These are phyloP conservation scores for Strigops habroptila DNA, from an alignment of 2,113 vertebrate genomes.

Conservation along the genomic window DNA sequence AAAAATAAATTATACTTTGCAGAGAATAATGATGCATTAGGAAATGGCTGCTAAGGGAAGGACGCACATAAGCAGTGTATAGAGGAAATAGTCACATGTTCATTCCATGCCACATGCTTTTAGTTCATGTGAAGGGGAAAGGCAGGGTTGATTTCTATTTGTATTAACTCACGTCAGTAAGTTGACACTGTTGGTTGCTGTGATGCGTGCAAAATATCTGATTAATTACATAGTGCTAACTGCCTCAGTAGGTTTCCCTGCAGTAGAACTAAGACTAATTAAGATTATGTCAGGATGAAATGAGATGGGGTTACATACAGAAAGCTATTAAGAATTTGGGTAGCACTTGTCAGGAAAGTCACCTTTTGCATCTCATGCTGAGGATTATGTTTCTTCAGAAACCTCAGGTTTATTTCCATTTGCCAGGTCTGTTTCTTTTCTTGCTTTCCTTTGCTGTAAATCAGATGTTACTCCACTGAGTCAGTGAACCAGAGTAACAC, in stretches of 20 bases:
- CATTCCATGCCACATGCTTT: neutral
- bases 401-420: neutral
- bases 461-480: neutral
- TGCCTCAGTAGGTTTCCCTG: slow-evolving; percentile 67
- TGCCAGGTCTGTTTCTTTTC: neutral
- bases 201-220: slow-evolving; percentile 64
- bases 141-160: slow-evolving; percentile 34
- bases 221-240: slow-evolving; percentile 76
- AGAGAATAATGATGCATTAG: neutral
- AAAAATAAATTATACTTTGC: neutral
- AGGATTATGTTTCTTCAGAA: neutral
- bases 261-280: slow-evolving; percentile 74
- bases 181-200: slow-evolving; percentile 57
- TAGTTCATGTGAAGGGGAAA: neutral
- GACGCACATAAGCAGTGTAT: neutral
- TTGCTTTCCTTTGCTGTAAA: neutral
- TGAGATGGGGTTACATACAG: slow-evolving; percentile 49
- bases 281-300: slow-evolving; percentile 70
- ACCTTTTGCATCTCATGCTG: slow-evolving; percentile 1
- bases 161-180: slow-evolving; percentile 49
- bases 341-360: slow-evolving; percentile 24
- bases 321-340: slow-evolving; percentile 50
- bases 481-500: neutral
- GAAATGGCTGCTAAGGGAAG: neutral
- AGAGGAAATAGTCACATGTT: neutral